Conservation (phyloP, 2,888 invertebrate genomes). For the Orthonychiurus folsomi region DNA sequence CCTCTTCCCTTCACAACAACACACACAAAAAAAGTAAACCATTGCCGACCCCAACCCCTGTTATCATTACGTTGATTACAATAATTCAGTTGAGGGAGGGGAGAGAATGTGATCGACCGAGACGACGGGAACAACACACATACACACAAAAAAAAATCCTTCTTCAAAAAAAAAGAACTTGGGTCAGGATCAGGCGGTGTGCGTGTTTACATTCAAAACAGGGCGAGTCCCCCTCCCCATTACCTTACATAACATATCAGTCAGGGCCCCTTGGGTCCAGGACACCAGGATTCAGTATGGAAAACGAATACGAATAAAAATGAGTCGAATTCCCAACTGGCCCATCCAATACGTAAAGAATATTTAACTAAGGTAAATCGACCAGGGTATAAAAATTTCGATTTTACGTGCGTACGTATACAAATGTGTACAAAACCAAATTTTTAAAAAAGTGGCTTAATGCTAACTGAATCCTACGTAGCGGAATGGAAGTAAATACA, state of each 20-base stretch:
- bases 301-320: neutral
- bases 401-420: neutral
- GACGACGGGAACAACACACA: neutral
- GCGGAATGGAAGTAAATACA: no score
- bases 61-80: neutral
- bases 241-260: neutral
- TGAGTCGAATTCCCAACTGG: conserved; percentile 12
- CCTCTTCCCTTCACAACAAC: neutral
- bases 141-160: no score
- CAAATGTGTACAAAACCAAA: conserved; percentile 1
- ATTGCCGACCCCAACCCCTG: neutral
- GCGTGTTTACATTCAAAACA: neutral
- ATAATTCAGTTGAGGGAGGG: neutral
- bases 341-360: no score
- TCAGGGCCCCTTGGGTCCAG: neutral
- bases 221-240: neutral
- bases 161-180: no score
- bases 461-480: no score
- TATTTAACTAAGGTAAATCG: no score
- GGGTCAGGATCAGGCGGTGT: no score
- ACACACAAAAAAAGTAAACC: no score
- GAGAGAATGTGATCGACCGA: neutral
- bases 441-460: no score
- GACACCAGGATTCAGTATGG: neutral
- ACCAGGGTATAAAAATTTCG: no score